These are phyloP conservation scores for Centrocercus urophasianus DNA, from an alignment of 2,113 vertebrate species.

Conservation along the genomic window DNA sequence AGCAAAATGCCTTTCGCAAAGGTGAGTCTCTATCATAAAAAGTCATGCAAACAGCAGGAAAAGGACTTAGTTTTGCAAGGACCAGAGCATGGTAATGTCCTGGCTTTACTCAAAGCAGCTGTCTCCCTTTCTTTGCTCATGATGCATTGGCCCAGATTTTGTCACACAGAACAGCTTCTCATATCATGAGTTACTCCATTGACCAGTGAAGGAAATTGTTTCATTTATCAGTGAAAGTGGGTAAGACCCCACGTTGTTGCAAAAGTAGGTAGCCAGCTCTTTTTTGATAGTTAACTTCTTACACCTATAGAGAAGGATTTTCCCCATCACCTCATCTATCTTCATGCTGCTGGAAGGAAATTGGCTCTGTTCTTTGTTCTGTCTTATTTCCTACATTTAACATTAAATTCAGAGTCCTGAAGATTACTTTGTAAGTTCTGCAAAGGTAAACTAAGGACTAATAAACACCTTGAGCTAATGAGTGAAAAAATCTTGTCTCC, in stretches of 20 bases:
- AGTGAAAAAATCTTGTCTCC: background rate
- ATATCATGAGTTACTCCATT: rapidly evolving
- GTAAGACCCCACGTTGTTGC: background rate
- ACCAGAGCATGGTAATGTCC: background rate
- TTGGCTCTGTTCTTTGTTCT: rapidly evolving
- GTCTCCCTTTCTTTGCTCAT: background rate
- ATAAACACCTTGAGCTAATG: background rate
- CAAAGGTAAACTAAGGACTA: background rate
- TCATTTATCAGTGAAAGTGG: background rate
- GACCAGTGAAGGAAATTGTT: background rate
- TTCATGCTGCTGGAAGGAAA: background rate
- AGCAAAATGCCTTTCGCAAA: slow-evolving; percentile 12
- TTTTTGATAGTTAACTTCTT: background rate
- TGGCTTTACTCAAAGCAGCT: background rate
- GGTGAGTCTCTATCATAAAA: slow-evolving; percentile 29
- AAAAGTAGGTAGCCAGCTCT: background rate
- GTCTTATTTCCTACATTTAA: background rate
- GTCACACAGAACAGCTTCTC: rapidly evolving
- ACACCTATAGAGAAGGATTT: background rate
- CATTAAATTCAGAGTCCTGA: background rate
- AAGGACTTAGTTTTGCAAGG: slow-evolving; percentile 6
- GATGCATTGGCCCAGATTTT: background rate
- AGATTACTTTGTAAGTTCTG: background rate
- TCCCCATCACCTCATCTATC: background rate
- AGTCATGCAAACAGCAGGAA: slow-evolving; percentile 17